phyloP scores from a whole-genome alignment of 35 echinoderm and acorn worm genomes.

The Hemicentrotus pulcherrimus region DNA sequence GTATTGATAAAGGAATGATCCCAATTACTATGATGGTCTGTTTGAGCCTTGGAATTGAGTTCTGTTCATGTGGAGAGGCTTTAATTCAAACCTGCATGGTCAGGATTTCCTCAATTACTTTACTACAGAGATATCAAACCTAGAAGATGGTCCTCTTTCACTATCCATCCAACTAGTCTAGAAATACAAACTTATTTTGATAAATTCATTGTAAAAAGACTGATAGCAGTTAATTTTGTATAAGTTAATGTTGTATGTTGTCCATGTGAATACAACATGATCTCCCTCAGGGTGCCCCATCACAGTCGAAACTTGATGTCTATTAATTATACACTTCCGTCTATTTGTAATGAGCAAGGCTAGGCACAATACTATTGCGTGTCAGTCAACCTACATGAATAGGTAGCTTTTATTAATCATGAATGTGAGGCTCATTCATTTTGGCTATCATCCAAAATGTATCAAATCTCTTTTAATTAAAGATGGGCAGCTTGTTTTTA shows the following conservation, averaged over 20 bases:
- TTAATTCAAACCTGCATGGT: neutral
- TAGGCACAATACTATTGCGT: no score
- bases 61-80: neutral
- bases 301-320: neutral
- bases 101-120: conserved; percentile 4
- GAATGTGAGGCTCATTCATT: neutral
- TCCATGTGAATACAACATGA: neutral
- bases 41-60: neutral
- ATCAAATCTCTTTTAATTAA: no score
- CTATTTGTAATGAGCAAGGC: neutral
- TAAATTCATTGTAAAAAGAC: no score
- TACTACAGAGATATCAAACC: neutral
- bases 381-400: no score
- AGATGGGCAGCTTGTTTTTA: no score
- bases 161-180: neutral
- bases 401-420: neutral
- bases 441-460: neutral
- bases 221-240: no score
- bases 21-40: no score
- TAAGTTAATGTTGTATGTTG: no score
- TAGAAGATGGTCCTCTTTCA: neutral
- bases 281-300: neutral
- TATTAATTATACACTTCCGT: neutral
- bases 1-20: no score
- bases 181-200: neutral